phyloP scores from a whole-genome alignment of 1,140 invertebrate genomes.

The Cyphomyrmex costatus region DNA sequence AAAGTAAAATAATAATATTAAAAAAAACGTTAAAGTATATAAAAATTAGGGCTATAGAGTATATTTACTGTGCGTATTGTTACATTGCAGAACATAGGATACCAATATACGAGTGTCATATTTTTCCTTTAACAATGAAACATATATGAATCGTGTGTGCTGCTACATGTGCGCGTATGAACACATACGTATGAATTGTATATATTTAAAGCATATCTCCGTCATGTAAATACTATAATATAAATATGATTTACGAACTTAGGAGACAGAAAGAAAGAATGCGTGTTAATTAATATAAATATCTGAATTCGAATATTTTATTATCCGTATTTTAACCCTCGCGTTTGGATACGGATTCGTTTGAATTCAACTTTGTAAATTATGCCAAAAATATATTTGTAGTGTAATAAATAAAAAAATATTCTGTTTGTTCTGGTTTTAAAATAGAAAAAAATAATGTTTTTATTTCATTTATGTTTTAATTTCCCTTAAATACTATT shows the following conservation, averaged over 20 bases:
- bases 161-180: constrained; percentile 29
- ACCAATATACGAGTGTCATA: constrained; percentile 19
- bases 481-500: not conserved
- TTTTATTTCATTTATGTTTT: not conserved
- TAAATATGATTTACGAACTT: constrained; percentile 9
- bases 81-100: constrained; percentile 31
- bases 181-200: constrained; percentile 41
- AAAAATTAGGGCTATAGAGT: constrained; percentile 20
- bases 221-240: constrained; percentile 10
- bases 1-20: constrained; percentile 33
- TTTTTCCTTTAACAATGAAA: constrained; percentile 15
- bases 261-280: too few relatives aligned
- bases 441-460: not conserved
- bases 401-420: not conserved
- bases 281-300: constrained; percentile 51
- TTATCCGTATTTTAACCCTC: not conserved
- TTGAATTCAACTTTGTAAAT: not conserved
- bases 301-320: constrained; percentile 16
- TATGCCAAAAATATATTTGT: not conserved
- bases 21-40: constrained; percentile 29
- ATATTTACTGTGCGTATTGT: constrained; percentile 32
- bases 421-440: not conserved
- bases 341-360: not conserved
- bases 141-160: constrained; percentile 16
- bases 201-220: constrained; percentile 33